Evolutionary conservation across 2,113 vertebrate species (phyloP).

Genomic region (Myxocyprinus asiaticus): DNA sequence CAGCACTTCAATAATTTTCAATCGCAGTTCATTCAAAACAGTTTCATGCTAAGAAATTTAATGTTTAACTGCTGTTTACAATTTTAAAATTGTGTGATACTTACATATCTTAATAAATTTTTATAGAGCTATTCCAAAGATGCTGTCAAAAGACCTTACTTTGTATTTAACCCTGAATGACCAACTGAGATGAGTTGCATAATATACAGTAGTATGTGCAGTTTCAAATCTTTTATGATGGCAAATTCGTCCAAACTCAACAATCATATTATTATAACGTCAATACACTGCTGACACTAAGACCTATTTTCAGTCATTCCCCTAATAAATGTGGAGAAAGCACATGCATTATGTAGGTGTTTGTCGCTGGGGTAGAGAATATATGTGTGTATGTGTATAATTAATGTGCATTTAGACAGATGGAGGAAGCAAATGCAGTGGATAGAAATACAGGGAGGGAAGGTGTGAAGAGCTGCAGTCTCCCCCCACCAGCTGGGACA

Average conservation of each 20-base stretch:
- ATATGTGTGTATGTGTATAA: constrained; percentile 62
- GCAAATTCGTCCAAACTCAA: constrained; percentile 8
- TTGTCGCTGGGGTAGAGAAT: constrained; percentile 42
- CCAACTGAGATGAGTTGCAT: background rate
- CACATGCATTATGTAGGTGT: constrained; percentile 54
- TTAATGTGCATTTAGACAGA: constrained; percentile 58
- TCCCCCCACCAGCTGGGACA: constrained; percentile 57
- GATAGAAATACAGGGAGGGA: constrained; percentile 44
- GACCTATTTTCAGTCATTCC: constrained; percentile 29
- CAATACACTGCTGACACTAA: constrained; percentile 23
- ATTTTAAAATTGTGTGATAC: no score
- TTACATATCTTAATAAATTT: no score
- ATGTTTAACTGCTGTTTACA: no score
- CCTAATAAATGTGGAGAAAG: constrained; percentile 44
- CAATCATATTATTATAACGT: constrained; percentile 25
- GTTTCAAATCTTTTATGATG: constrained; percentile 9
- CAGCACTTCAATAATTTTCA: no score
- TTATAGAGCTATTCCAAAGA: background rate
- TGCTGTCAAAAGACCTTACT: constrained; percentile 1
- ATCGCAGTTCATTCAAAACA: no score
- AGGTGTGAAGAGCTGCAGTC: constrained; percentile 70
- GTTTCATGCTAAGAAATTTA: no score
- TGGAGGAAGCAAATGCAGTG: constrained; percentile 50
- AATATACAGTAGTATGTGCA: no score
- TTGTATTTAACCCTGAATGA: background rate